A percentile compares a stretch with the other conserved stretches of the same genome.
Conservation (phyloP, 2,113 vertebrate species). For the Saccopteryx bilineata region DNA sequence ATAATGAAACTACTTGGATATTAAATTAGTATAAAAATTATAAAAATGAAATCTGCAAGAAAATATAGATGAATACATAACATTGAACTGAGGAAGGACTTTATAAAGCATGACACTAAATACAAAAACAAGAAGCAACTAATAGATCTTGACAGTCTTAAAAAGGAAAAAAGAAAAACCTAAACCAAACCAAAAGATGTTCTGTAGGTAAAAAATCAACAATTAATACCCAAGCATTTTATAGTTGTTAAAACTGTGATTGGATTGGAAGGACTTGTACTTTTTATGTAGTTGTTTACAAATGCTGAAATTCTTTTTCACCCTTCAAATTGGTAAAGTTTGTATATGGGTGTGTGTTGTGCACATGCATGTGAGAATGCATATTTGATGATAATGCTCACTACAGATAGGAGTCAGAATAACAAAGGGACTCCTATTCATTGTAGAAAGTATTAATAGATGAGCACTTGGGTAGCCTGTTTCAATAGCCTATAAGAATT, state of each 20-base stretch:
- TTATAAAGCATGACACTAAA: constrained; percentile 27
- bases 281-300: background rate
- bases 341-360: background rate
- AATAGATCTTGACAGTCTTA: background rate
- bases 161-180: constrained; percentile 1
- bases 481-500: background rate
- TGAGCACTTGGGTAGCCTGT: background rate
- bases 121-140: constrained; percentile 40
- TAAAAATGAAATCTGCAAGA: constrained; percentile 24
- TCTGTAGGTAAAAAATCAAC: constrained; percentile 9
- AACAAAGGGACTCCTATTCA: background rate
- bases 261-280: background rate
- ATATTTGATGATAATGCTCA: background rate
- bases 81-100: background rate
- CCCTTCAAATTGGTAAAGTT: background rate
- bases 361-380: background rate
- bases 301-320: background rate
- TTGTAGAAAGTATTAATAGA: background rate
- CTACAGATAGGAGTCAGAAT: background rate
- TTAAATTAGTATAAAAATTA: constrained; percentile 38
- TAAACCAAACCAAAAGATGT: background rate
- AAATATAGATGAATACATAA: background rate
- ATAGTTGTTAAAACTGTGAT: background rate
- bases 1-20: constrained; percentile 36
- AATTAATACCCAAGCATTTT: background rate